phyloP scores from a whole-genome alignment of 2,888 invertebrate genomes.

The Nebria brevicollis region DNA sequence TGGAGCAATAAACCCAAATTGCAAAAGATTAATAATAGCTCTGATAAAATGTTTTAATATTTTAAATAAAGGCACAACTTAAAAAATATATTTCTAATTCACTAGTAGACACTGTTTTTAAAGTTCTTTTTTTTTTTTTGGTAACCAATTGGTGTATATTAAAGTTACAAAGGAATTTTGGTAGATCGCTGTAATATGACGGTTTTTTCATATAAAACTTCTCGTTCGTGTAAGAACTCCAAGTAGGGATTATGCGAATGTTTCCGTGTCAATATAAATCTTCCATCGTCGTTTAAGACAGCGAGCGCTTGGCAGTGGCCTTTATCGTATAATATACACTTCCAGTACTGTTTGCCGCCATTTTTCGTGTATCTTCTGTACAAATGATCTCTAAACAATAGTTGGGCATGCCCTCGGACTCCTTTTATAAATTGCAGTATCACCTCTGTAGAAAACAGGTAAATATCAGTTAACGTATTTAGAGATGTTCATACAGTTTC shows the following conservation, averaged over 20 bases:
- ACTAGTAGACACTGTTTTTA: background rate
- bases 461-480: constrained; percentile 21
- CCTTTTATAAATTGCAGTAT: constrained; percentile 56
- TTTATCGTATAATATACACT: constrained; percentile 53
- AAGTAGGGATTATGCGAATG: constrained; percentile 42
- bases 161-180: background rate
- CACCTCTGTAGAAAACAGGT: constrained; percentile 54
- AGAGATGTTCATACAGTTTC: background rate
- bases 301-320: constrained; percentile 54
- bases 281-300: constrained; percentile 49
- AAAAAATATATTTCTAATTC: background rate
- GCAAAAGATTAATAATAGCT: too few relatives aligned
- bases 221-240: background rate
- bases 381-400: constrained; percentile 44
- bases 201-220: constrained; percentile 7
- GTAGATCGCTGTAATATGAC: background rate
- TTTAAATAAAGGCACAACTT: background rate
- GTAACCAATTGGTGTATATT: background rate
- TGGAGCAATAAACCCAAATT: too few relatives aligned
- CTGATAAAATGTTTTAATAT: background rate
- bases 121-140: background rate
- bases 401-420: constrained; percentile 46
- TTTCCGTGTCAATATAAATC: constrained; percentile 25
- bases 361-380: constrained; percentile 48
- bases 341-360: constrained; percentile 55